Base-by-base conservation (phyloP, 64 coral and sea anemone genomes). In the Montipora cactus region DNA sequence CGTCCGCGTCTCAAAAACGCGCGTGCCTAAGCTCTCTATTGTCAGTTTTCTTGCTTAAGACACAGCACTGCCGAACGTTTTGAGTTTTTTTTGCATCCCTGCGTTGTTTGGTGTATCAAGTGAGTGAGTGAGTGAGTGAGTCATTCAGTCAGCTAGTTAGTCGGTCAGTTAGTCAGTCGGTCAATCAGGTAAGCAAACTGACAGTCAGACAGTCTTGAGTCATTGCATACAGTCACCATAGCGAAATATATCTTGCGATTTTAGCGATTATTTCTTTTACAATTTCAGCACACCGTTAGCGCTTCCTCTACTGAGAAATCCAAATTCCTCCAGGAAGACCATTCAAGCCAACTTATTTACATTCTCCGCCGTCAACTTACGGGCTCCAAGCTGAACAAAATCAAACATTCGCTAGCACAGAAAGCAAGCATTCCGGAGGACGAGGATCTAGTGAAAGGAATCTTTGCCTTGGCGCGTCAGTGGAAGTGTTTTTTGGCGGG, bases 401-500 rank as follows among this genome's bases (percentile, higher is more conserved):
- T 99, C 51, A 87, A 74, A 67, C 83, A 90, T 16, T 92, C 98
- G 10, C 92, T 99, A 14, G 49, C 92, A 15, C 59, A 88, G 52
- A 94, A 94, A 74, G 61, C 87, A 77, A 89, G 79, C 3, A 99
- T 96, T 70, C 98, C 98, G 5, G 92, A 84, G 25, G 88, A 88
- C n/a, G 73, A 94, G 16, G 94, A 96, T 62, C 95, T 99, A 14
- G 84, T 59, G 37, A 99, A 96, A 81, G 98, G 98, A 21, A 99
- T 99, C 19, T 96, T 99, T 59, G 92, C 95, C 21, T 77, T 99
- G 72, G 92, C 98, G 3, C 78, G 98, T 49, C 98, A 99, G 25
- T 99, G 98, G 98, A 99, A 99, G 86, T 96, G 98, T 48, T 91
- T 99, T 67, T 77, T 99, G 84, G 98, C 95, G 20, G 98, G 95